phyloP scores from a whole-genome alignment of 2,113 vertebrate species.

The Neofelis nebulosa region DNA sequence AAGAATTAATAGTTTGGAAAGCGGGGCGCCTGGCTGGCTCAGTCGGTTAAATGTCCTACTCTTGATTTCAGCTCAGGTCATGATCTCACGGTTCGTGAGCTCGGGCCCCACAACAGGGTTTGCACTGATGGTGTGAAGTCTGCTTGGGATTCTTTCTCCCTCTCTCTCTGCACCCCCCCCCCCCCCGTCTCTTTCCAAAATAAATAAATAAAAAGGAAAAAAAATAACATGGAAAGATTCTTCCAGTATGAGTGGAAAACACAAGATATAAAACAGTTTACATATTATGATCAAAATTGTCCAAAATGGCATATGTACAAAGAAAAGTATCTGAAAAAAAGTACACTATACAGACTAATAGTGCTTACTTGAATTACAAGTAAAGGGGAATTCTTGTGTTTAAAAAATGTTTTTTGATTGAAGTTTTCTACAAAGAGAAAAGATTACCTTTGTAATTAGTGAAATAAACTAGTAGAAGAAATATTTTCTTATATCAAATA shows the following conservation, averaged over 20 bases:
- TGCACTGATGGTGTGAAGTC: no score
- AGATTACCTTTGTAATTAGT: neutral
- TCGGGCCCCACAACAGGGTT: no score
- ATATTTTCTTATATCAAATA: neutral
- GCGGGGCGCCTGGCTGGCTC: no score
- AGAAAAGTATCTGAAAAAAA: neutral
- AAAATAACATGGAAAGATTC: neutral
- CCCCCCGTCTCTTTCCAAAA: no score
- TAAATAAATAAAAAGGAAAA: no score
- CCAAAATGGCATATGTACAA: neutral
- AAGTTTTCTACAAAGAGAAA: neutral
- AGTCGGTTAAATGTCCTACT: no score
- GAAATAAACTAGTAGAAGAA: neutral
- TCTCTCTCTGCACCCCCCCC: no score
- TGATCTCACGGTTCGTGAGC: no score
- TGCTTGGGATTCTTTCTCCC: no score
- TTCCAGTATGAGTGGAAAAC: neutral
- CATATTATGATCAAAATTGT: neutral
- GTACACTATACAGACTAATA: neutral
- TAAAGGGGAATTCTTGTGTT: neutral
- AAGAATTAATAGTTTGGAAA: neutral
- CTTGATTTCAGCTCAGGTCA: no score
- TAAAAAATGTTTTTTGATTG: neutral
- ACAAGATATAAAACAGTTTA: neutral
- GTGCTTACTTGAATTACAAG: neutral